phyloP scores from a whole-genome alignment of 1,140 invertebrate species.

The Bactericera cockerelli region DNA sequence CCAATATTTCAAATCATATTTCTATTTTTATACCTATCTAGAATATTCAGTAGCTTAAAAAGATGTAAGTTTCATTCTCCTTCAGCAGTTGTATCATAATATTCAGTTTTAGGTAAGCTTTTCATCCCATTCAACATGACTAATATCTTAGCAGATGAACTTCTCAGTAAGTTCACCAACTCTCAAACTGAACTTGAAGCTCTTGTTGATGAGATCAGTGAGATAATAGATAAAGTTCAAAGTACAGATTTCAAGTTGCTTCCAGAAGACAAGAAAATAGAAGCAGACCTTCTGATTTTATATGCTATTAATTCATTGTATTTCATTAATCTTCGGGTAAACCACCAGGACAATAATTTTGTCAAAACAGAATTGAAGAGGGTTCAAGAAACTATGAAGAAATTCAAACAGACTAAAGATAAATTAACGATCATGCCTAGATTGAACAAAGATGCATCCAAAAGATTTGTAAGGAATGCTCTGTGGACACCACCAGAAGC shows the following conservation, averaged over 20 bases:
- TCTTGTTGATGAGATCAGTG: not conserved
- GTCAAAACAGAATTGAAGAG: conserved; percentile 33
- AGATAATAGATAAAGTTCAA: not conserved
- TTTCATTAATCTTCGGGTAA: not conserved
- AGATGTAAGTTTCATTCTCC: no score
- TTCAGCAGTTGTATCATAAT: no score
- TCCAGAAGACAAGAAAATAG: not conserved
- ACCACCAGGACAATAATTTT: conserved; percentile 28
- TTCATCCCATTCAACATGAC: no score
- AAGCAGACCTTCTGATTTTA: not conserved
- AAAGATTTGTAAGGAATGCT: conserved; percentile 40
- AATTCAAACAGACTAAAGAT: conserved; percentile 38
- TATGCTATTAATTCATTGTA: not conserved
- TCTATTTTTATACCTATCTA: no score
- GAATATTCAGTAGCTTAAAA: no score
- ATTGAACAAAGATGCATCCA: conserved; percentile 36
- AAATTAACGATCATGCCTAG: conserved; percentile 35
- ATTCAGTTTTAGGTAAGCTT: no score
- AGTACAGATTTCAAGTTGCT: not conserved
- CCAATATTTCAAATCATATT: no score
- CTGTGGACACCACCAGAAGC: conserved; percentile 30
- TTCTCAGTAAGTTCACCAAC: not conserved
- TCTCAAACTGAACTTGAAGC: not conserved
- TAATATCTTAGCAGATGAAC: not conserved
- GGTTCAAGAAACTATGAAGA: conserved; percentile 38